Percentiles rank a stretch among this genome's conserved stretches.
Evolutionary conservation across 2,888 invertebrate genomes (phyloP).

Genomic region (Andrena fulva): DNA sequence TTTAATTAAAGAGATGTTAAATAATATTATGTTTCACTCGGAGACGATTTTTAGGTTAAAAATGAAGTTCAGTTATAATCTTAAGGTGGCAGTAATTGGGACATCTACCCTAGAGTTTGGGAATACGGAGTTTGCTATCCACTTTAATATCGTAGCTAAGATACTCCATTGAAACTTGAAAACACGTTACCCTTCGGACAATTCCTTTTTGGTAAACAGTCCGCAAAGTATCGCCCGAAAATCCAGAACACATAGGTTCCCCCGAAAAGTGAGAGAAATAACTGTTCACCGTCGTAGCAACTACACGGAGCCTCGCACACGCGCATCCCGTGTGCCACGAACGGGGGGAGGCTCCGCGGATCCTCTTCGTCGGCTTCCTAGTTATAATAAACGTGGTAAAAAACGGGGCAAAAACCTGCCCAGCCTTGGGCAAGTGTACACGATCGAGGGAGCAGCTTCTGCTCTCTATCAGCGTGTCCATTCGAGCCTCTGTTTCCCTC

Average conservation of each 20-base stretch:
- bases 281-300: neutral
- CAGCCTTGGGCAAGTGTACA: slow-evolving; percentile 80
- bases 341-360: slow-evolving; percentile 67
- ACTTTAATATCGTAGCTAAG: too few species aligned
- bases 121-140: neutral
- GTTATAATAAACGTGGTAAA: slow-evolving; percentile 77
- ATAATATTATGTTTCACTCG: too few species aligned
- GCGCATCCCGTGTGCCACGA: slow-evolving; percentile 17
- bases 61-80: too few species aligned
- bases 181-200: too few species aligned
- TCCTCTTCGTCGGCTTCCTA: slow-evolving; percentile 77
- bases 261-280: neutral
- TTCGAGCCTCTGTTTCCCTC: slow-evolving; percentile 46
- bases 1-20: too few species aligned
- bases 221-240: too few species aligned
- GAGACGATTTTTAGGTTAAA: too few species aligned
- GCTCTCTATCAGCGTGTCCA: slow-evolving; percentile 68
- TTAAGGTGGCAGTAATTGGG: too few species aligned
- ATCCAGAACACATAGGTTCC: neutral
- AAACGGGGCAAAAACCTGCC: slow-evolving; percentile 82
- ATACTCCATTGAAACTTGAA: too few species aligned
- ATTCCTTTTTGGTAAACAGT: too few species aligned
- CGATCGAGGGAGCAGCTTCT: slow-evolving; percentile 63
- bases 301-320: neutral
- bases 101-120: too few species aligned